Base-by-base conservation (phyloP, 2,797 vertebrate species). In the Anguilla obscura region DNA sequence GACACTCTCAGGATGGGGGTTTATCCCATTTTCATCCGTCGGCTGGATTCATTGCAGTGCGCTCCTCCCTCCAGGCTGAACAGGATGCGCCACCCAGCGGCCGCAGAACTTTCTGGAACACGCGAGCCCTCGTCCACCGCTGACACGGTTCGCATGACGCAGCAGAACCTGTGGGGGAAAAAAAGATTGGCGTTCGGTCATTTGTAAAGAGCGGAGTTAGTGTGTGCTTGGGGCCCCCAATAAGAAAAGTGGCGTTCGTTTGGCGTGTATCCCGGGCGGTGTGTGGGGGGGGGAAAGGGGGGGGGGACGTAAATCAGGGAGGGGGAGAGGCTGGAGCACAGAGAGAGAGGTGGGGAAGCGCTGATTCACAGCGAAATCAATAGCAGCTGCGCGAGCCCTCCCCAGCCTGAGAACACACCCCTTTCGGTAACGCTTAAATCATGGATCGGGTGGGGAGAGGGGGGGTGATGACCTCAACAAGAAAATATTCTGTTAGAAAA, bases 291-390 rank as follows among this genome's bases (percentile, higher is more conserved):
- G n/a, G 48, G 1, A 4, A 8, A 9, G 1, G 63, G 60, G 30
- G 63, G 21, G 85, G 8, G 21, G 58, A n/a, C 3, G 21, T 82
- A 88, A 80, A 79, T 63, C 45, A 69, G 48, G 30, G 50, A 16
- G 48, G 1, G 4, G 18, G 27, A 0, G 63, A 7, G 82, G 60
- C 48, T 18, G 27, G 10, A 45, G 63, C 21, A 33, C 33, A 86
- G 27, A 66, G 4, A n/a, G 74, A 50, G 36, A 36, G 45, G 30
- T 2, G 56, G 80, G 58, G 56, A 24, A 9, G 30, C 9, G 18
- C 40, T 87, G 88, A 80, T 89, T 87, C 48, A 89, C n/a, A 3
- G 83, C 18, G 2, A 69, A 85, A 87, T 89, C 88, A 52, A 87
- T 89, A 85, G 18, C 36, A 50, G 9, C 63, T 48, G n/a, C 40